Evolutionary conservation across 2,797 vertebrate genomes (phyloP), one percentile per base, ranked within the genome.

Genomic region (Cygnus olor): DNA sequence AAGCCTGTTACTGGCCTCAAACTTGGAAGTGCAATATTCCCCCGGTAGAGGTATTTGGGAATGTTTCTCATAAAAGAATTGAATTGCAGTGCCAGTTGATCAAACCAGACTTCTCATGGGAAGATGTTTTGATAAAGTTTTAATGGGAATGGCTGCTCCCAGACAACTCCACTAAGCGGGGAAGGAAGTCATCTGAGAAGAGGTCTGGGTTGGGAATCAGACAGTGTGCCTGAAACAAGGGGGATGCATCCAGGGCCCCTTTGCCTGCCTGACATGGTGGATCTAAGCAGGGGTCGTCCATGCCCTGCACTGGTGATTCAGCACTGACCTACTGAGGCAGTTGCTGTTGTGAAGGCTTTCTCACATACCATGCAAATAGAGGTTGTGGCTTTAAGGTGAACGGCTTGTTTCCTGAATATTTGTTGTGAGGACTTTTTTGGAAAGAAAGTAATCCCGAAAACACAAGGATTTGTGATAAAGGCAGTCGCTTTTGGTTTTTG

Each of bases 1-100:
- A 71, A 97, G 95, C 94, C 91, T 97, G 94, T 94, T 84, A 20
- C 1, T 91, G 88, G 83, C 95, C 95, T 90, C 84, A 63, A 40
- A 94, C 78, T 61, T 97, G 94, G 57, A 90, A 94, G 86, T 61
- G 90, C 96, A 93, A 5, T 82, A 1, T 87, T 94, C 86, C 88
- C 72, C n/a, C 3, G n/a, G 85, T 25, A 56, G 28, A 85, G 81
- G 8, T 6, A 18, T 80, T 93, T 74, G 93, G 81, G 92, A 92
- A 92, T 47, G 81, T 72, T 94, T 83, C 91, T 88, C 93, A 71
- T 18, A 2, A 78, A 91, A 69, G 74, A 78, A 51, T 32, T 71
- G 47, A 74, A 76, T 42, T 38, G 11, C 72, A 76, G 83, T 77
- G 88, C 71, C 84, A 83, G 64, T 20, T 61, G 90, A 91, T 94